These are phyloP conservation scores for Podarcis muralis DNA, from an alignment of 2,113 vertebrate species.

Conservation along the genomic window DNA sequence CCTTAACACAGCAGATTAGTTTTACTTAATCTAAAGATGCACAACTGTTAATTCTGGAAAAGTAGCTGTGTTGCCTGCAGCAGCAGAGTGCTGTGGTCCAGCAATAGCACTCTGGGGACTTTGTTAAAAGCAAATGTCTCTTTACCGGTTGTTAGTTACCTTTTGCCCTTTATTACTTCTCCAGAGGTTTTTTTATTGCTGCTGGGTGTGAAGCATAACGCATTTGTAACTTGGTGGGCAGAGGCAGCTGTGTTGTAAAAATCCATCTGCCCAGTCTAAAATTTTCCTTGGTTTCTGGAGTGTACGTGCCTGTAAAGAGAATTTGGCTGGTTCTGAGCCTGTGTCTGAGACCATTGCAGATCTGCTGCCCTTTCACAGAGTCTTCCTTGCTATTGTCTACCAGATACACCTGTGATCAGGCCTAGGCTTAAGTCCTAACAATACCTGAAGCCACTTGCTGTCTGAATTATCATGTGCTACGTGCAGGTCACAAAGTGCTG, in stretches of 20 bases:
- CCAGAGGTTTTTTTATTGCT: background rate
- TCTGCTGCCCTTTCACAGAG: background rate
- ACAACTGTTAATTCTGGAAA: background rate
- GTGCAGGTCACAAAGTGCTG: background rate
- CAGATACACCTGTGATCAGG: background rate
- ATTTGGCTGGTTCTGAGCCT: background rate
- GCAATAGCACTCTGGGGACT: background rate
- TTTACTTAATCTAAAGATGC: background rate
- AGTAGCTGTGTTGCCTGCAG: background rate
- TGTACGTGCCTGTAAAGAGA: background rate
- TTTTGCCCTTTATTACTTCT: background rate
- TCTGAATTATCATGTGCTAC: background rate
- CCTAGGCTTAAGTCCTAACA: background rate
- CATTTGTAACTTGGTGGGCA: background rate
- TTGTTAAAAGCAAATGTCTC: background rate
- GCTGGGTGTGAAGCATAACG: background rate
- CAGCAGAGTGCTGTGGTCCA: background rate
- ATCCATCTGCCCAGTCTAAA: background rate
- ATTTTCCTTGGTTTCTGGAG: background rate
- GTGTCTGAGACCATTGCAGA: background rate
- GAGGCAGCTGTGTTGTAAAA: background rate
- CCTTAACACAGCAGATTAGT: background rate
- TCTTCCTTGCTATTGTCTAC: background rate
- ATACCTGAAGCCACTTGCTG: background rate
- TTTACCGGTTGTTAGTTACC: background rate